Evolutionary conservation across 2,113 vertebrate species (phyloP), one percentile per base, ranked within the genome.

Genomic region (Apodemus sylvaticus): DNA sequence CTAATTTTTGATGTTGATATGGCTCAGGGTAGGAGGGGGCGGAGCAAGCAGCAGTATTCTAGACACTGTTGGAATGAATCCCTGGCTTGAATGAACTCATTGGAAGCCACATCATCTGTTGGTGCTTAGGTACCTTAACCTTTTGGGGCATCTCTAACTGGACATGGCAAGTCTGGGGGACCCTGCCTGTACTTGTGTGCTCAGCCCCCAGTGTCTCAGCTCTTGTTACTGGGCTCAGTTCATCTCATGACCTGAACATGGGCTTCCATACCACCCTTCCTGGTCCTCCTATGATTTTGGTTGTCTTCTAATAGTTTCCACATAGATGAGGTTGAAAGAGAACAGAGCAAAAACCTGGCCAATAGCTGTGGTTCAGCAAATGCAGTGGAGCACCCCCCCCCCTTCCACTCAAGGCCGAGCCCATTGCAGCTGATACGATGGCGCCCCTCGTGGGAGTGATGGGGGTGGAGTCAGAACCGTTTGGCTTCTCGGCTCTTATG

Each of bases 101-200:
- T 45, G 55, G 48, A 31, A 89, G 42, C 58, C 36, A 4, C 16
- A 60, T 82, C 7, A 0, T 31, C 55, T 55, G 3, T 7, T 82
- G 51, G 42, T 81, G 88, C 76, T 86, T 42, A 83, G 82, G 64
- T 87, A 76, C 79, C 53, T 74, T 77, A 83, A 93, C 70, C 89
- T 12, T 14, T 64, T 73, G 62, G 51, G 42, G 34, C 70, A 31
- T 73, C 89, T 77, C 90, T 26, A 42, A 31, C 29, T 86, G 36
- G 51, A 53, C 13, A 14, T 39, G 1, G 16, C 64, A 70, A 92
- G 85, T 81, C 79, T 2, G 0, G 10, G 45, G 58, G 14, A 24
- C 22, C 55, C 64, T 13, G 1, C 13, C 16, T 58, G 26, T 48
- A 19, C 19, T 29, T 60, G 22, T 45, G 26, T 7, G 45, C 24